Conservation (phyloP, 2,888 invertebrate species). For the Phoenoteleia sp. region DNA sequence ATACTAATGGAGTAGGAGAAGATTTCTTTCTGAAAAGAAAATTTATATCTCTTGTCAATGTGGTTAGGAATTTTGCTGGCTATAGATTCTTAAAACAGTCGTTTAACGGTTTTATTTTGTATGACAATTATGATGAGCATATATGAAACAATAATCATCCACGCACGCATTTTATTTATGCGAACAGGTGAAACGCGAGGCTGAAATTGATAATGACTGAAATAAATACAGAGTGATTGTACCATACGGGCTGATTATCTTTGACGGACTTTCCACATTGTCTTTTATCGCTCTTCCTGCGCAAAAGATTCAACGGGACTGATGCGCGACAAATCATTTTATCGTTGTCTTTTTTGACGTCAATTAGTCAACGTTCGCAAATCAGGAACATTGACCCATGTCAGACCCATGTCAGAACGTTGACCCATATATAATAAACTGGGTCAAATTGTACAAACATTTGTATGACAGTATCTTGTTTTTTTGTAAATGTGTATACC, state of each 20-base stretch:
- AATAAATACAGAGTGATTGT: constrained; percentile 86
- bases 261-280: constrained; percentile 83
- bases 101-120: not conserved
- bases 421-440: too few relatives aligned
- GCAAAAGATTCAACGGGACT: constrained; percentile 58
- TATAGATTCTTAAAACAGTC: not conserved
- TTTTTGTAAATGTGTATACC: too few relatives aligned
- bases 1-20: too few relatives aligned
- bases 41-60: too few relatives aligned
- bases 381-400: not conserved
- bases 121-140: constrained; percentile 43
- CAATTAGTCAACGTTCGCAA: constrained; percentile 4
- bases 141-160: constrained; percentile 64
- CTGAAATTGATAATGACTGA: constrained; percentile 84
- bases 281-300: constrained; percentile 80
- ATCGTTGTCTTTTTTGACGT: constrained; percentile 16
- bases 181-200: constrained; percentile 81
- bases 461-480: too few relatives aligned
- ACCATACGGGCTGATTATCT: constrained; percentile 86
- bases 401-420: too few relatives aligned
- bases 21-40: too few relatives aligned
- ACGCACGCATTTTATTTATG: constrained; percentile 76
- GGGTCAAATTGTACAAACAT: too few relatives aligned
- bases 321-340: constrained; percentile 52
- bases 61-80: too few relatives aligned